These are phyloP conservation scores for Subacronicta megacephala DNA, from an alignment of 2,888 invertebrate genomes.

Conservation along the genomic window DNA sequence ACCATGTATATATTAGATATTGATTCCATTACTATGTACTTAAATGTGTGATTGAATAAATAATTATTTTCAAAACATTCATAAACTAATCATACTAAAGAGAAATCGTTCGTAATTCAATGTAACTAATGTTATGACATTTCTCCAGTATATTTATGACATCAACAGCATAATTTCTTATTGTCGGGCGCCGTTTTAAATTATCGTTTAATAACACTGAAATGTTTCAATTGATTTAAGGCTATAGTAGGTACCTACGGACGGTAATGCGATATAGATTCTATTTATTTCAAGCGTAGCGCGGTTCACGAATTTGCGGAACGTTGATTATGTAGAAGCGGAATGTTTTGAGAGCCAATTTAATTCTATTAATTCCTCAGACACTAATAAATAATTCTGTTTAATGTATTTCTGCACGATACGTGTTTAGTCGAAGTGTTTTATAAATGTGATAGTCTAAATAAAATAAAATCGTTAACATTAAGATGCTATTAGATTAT, in stretches of 20 bases:
- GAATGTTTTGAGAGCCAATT: slow-evolving; percentile 11
- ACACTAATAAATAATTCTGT: slow-evolving; percentile 30
- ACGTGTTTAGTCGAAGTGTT: slow-evolving; percentile 13
- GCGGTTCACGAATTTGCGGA: slow-evolving; percentile 53
- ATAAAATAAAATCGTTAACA: slow-evolving; percentile 17
- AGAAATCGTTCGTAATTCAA: slow-evolving; percentile 37
- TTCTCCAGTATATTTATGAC: slow-evolving; percentile 42
- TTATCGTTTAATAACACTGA: slow-evolving; percentile 54
- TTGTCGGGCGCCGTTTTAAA: slow-evolving; percentile 45
- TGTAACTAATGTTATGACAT: slow-evolving; percentile 49
- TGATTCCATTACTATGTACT: slow-evolving; percentile 19
- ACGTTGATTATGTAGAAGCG: slow-evolving; percentile 8
- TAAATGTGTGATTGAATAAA: slow-evolving; percentile 28
- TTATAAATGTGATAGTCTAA: slow-evolving; percentile 22
- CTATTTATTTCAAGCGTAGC: slow-evolving; percentile 43
- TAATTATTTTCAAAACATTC: slow-evolving; percentile 31
- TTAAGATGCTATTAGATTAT: too few species aligned
- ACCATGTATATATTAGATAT: slow-evolving; percentile 5
- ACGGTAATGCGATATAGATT: slow-evolving; percentile 47
- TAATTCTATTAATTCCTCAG: slow-evolving; percentile 12
- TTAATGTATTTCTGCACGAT: slow-evolving; percentile 24
- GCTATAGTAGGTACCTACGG: slow-evolving; percentile 42
- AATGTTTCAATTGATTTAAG: slow-evolving; percentile 66
- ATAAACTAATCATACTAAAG: slow-evolving; percentile 23
- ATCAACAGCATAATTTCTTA: slow-evolving; percentile 54